Percentiles rank a stretch among this genome's conserved stretches.
phyloP scores from a whole-genome alignment of 1,140 invertebrate genomes.

The Drosophila kepulauana region DNA sequence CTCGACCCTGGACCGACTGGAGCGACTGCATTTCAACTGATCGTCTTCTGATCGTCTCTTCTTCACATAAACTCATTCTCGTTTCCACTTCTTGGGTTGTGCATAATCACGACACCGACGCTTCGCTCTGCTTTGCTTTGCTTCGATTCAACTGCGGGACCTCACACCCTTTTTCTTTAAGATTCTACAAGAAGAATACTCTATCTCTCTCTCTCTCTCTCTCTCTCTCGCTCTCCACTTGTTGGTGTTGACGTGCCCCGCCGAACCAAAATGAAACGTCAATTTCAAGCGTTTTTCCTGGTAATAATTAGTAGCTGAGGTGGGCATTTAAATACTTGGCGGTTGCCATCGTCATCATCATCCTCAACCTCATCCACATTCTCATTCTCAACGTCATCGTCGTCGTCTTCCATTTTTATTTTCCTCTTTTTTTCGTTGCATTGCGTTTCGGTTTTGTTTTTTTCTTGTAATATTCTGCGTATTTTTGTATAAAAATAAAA shows the following conservation, averaged over 20 bases:
- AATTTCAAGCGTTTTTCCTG: conserved; percentile 84
- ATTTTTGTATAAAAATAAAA: conserved; percentile 70
- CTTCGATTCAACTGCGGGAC: background rate
- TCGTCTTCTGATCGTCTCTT: conserved; percentile 43
- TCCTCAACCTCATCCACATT: conserved; percentile 4
- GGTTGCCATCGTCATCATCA: conserved; percentile 47
- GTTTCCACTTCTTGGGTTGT: conserved; percentile 43
- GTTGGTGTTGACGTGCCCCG: conserved; percentile 67
- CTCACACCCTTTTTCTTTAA: conserved; percentile 25
- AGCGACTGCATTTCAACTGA: background rate
- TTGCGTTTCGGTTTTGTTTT: conserved; percentile 3
- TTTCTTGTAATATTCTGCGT: conserved; percentile 61
- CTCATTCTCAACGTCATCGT: conserved; percentile 29
- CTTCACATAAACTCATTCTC: background rate
- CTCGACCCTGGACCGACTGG: conserved; percentile 26
- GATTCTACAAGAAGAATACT: conserved; percentile 6
- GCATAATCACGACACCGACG: conserved; percentile 66
- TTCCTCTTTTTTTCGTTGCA: background rate
- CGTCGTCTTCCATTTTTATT: conserved; percentile 59
- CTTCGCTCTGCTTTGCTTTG: background rate
- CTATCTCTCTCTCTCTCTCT: background rate
- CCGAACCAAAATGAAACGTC: conserved; percentile 82
- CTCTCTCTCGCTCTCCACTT: conserved; percentile 4
- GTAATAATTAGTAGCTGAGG: conserved; percentile 85
- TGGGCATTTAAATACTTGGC: conserved; percentile 83